Percentiles rank a stretch among this genome's conserved stretches.
These are phyloP conservation scores for Caenorhabditis wallacei DNA, from an alignment of 2,888 invertebrate species.

Conservation along the genomic window DNA sequence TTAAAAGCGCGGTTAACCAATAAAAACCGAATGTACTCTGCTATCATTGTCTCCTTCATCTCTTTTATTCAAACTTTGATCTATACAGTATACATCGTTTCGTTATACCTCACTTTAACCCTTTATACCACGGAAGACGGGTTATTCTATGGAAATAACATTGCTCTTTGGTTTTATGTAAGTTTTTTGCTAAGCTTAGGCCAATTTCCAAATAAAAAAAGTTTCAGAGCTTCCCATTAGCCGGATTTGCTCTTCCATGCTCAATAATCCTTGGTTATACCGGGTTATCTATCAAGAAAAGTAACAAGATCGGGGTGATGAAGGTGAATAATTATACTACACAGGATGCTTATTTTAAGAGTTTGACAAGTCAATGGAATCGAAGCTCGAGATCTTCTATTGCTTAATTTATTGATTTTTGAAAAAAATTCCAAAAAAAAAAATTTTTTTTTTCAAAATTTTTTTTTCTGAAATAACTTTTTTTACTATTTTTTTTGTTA, in stretches of 20 bases:
- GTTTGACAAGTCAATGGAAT: conserved; percentile 29
- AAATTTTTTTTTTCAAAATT: neutral
- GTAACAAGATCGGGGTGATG: conserved; percentile 38
- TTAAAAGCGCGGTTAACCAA: conserved; percentile 33
- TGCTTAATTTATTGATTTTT: conserved; percentile 5
- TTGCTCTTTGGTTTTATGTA: conserved; percentile 45
- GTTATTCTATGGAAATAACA: conserved; percentile 14
- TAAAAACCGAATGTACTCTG: conserved; percentile 46
- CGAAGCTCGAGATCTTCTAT: neutral
- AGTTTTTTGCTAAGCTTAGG: neutral
- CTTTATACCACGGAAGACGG: conserved; percentile 15
- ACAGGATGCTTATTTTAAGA: conserved; percentile 45
- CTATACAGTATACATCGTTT: conserved; percentile 35
- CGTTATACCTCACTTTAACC: neutral
- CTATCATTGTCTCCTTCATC: conserved; percentile 46
- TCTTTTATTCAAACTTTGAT: conserved; percentile 44
- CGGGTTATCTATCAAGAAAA: conserved; percentile 12
- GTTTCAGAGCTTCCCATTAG: conserved; percentile 41
- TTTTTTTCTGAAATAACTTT: no score
- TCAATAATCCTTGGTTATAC: conserved; percentile 22
- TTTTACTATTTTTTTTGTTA: no score
- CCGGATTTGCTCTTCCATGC: conserved; percentile 39
- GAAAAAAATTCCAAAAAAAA: no score
- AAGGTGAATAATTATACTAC: conserved; percentile 15
- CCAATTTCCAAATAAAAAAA: neutral